phyloP scores from a whole-genome alignment of 2,113 vertebrate species.

The Gila orcuttii region DNA sequence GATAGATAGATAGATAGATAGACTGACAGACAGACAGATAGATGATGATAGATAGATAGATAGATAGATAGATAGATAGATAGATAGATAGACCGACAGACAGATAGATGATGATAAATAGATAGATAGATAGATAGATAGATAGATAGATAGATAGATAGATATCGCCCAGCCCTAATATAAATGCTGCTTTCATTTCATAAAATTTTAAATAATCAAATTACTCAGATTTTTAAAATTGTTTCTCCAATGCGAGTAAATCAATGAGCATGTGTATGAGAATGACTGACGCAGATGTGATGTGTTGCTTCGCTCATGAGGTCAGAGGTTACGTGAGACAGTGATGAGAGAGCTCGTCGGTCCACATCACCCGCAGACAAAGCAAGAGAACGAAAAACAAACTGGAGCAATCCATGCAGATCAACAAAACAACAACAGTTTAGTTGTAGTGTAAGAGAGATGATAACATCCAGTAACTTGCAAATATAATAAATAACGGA shows the following conservation, averaged over 20 bases:
- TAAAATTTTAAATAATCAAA: neutral
- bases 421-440: constrained; percentile 67
- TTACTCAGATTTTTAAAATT: neutral
- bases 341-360: constrained; percentile 56
- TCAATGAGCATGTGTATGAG: constrained; percentile 64
- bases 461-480: constrained; percentile 41
- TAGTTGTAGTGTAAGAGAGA: constrained; percentile 60
- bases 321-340: constrained; percentile 67
- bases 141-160: neutral
- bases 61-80: neutral
- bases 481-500: neutral
- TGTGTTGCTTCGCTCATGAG: constrained; percentile 84
- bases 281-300: constrained; percentile 71
- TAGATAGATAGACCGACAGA: neutral
- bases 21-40: neutral
- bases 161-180: neutral
- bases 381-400: constrained; percentile 69
- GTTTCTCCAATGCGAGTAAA: neutral
- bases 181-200: neutral
- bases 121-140: neutral
- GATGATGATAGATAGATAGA: neutral
- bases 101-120: neutral
- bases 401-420: constrained; percentile 75
- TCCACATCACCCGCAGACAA: constrained; percentile 81
- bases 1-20: neutral